These are phyloP conservation scores for Heptranchias perlo DNA, from an alignment of 2,113 vertebrate genomes.

Conservation along the genomic window DNA sequence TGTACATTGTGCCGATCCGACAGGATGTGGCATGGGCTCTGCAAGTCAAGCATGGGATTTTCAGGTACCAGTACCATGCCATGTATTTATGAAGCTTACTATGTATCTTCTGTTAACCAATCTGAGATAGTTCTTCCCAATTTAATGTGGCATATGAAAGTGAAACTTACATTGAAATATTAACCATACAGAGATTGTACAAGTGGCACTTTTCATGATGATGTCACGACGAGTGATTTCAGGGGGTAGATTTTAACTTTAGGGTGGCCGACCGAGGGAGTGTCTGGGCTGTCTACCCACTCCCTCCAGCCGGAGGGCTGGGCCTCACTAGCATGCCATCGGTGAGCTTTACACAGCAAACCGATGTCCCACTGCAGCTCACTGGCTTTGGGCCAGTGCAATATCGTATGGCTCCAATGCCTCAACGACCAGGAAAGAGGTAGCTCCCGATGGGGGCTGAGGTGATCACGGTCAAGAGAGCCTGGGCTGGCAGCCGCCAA, in stretches of 20 bases:
- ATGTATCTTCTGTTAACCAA: background rate
- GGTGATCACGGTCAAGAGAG: background rate
- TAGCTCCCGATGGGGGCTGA: no score
- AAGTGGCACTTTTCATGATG: background rate
- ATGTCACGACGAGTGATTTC: background rate
- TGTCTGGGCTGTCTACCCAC: background rate
- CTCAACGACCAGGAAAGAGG: no score
- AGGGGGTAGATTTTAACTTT: background rate
- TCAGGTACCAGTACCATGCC: conserved; percentile 60
- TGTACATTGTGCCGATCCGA: conserved; percentile 77
- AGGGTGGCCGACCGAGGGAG: no score
- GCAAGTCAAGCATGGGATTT: conserved; percentile 86
- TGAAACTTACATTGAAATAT: background rate
- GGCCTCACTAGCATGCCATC: no score
- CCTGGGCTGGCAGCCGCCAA: no score
- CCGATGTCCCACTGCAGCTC: no score
- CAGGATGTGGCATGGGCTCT: conserved; percentile 70
- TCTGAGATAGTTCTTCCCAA: background rate
- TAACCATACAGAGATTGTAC: background rate
- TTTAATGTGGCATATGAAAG: background rate
- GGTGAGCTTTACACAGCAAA: no score
- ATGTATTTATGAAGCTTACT: background rate
- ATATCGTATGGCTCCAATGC: no score
- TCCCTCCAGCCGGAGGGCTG: no score
- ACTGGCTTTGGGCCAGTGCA: no score